Conservation (phyloP, 2,797 vertebrate genomes). For the Anguilla megastoma region DNA sequence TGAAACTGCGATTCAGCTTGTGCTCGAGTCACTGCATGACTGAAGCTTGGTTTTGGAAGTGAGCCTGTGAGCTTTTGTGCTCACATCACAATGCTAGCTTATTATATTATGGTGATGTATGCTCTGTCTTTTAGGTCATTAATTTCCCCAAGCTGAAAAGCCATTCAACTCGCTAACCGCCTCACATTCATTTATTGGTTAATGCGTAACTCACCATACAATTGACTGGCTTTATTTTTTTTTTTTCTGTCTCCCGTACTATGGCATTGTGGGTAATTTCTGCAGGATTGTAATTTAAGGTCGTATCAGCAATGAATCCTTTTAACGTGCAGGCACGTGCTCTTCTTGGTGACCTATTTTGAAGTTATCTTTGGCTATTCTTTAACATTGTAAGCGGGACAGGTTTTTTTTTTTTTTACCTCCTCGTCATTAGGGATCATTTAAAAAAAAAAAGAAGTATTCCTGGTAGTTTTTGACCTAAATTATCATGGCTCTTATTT, state of each 20-base stretch:
- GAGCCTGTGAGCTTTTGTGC: constrained; percentile 13
- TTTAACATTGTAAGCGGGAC: neutral
- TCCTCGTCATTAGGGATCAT: neutral
- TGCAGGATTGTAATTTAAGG: neutral
- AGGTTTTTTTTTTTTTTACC: neutral
- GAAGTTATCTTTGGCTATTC: neutral
- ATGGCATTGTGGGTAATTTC: constrained; percentile 6
- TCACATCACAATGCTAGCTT: neutral
- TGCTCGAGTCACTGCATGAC: neutral
- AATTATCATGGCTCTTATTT: neutral
- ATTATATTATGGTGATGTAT: constrained; percentile 22
- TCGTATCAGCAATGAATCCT: neutral
- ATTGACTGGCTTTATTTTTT: neutral
- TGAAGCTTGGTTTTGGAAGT: neutral
- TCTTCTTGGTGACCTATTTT: neutral
- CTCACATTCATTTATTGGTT: neutral
- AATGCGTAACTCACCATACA: constrained; percentile 10
- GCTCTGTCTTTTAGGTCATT: neutral
- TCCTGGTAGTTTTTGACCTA: constrained; percentile 4
- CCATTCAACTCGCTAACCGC: neutral
- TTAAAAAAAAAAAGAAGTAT: neutral
- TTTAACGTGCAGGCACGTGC: constrained; percentile 14
- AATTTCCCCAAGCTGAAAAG: neutral
- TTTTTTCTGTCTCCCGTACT: neutral
- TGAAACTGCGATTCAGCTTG: neutral